Evolutionary conservation across 1,140 invertebrate species (phyloP).

Genomic region (Maniola jurtina): DNA sequence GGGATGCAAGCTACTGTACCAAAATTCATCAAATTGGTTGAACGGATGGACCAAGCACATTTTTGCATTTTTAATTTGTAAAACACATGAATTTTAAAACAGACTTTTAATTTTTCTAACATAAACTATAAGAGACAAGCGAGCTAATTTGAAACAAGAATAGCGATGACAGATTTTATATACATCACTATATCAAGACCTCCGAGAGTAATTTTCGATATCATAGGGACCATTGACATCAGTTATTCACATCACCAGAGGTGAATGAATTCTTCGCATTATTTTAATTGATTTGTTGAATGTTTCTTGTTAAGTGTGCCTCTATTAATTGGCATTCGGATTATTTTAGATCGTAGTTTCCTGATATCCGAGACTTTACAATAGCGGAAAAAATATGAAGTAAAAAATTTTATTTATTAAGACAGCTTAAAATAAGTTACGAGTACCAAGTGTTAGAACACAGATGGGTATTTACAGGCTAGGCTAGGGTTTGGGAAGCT

Average conservation of each 20-base stretch:
- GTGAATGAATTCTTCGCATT: slow-evolving; percentile 73
- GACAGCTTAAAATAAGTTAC: too few species aligned
- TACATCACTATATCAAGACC: slow-evolving; percentile 38
- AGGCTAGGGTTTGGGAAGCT: too few species aligned
- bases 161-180: background rate
- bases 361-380: slow-evolving; percentile 8
- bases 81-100: too few species aligned
- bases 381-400: background rate
- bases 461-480: too few species aligned
- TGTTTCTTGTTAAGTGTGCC: slow-evolving; percentile 66
- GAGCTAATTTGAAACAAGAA: too few species aligned
- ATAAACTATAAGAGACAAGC: background rate
- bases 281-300: slow-evolving; percentile 73
- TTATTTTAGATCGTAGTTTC: slow-evolving; percentile 9
- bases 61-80: too few species aligned
- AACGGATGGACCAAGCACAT: too few species aligned
- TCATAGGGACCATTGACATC: slow-evolving; percentile 25
- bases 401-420: background rate
- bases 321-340: slow-evolving; percentile 56
- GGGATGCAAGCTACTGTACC: too few species aligned
- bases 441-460: too few species aligned
- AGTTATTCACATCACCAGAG: slow-evolving; percentile 50
- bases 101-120: too few species aligned
- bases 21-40: too few species aligned
- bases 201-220: slow-evolving; percentile 29